phyloP scores from a whole-genome alignment of 1,140 invertebrate species.

The Triops longicaudatus region DNA sequence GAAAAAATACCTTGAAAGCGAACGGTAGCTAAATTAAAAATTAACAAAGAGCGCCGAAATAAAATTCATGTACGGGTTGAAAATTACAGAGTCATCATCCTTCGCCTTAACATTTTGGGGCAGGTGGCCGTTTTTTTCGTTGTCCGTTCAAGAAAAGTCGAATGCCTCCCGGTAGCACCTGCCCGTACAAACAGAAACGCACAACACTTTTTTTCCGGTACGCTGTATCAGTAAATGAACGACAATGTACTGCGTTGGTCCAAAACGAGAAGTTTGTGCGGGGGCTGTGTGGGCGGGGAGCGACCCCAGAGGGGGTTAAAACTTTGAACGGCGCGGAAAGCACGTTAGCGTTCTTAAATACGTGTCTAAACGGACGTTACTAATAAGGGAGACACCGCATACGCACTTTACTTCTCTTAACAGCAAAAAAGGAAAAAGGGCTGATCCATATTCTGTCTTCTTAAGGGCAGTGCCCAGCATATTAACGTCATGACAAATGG shows the following conservation, averaged over 20 bases:
- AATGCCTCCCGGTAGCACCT: not conserved
- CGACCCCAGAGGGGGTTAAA: not conserved
- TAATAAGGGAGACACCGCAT: not conserved
- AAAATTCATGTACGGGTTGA: not conserved
- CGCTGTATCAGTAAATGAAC: not conserved
- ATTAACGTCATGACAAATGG: conserved; percentile 8
- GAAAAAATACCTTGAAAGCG: not conserved
- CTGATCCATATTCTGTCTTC: conserved; percentile 15
- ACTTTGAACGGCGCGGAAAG: not conserved
- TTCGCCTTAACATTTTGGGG: not conserved
- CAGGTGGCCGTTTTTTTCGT: not conserved
- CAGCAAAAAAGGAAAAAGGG: not conserved
- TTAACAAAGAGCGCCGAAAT: not conserved
- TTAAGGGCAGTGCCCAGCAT: conserved; percentile 1
- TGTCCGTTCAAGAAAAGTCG: not conserved
- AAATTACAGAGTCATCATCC: conserved; percentile 1
- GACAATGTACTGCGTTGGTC: too few species aligned
- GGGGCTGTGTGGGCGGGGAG: not conserved
- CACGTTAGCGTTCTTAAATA: not conserved
- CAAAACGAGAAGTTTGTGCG: too few species aligned
- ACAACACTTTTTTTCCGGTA: not conserved
- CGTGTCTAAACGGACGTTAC: not conserved
- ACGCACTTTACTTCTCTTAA: not conserved
- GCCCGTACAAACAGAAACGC: not conserved
- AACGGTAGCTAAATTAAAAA: conserved; percentile 12